Percentiles rank a stretch among this genome's conserved stretches.
phyloP scores from a whole-genome alignment of 1,140 invertebrate genomes.

The Macrobrachium nipponense region DNA sequence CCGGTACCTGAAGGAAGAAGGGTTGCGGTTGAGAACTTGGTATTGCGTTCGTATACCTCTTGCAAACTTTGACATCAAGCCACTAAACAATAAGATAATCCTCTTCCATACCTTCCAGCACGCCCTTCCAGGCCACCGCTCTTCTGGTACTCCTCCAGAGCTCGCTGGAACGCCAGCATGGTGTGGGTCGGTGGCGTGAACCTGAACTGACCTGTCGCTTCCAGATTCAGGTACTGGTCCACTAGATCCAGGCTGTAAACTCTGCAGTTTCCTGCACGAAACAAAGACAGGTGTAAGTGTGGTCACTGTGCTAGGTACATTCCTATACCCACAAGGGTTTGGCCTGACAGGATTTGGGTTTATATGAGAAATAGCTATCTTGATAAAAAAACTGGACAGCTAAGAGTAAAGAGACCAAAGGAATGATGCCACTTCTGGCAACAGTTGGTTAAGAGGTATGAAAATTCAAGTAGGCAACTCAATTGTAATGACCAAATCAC shows the following conservation, averaged over 20 bases:
- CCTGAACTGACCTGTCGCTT: conserved; percentile 71
- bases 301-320: no score
- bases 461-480: no score
- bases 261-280: conserved; percentile 68
- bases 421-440: no score
- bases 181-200: conserved; percentile 73
- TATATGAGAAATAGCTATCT: no score
- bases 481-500: no score
- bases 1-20: conserved; percentile 67
- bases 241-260: conserved; percentile 70
- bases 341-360: no score
- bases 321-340: no score
- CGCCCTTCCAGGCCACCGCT: conserved; percentile 70
- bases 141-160: conserved; percentile 68
- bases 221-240: conserved; percentile 70
- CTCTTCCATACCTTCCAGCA: conserved; percentile 57
- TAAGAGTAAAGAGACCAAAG: no score
- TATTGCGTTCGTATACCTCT: not conserved
- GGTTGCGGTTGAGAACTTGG: not conserved
- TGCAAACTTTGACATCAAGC: not conserved
- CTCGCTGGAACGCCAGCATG: conserved; percentile 70
- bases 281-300: not conserved
- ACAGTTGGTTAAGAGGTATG: no score
- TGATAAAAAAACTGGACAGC: no score
- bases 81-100: not conserved